A percentile compares a stretch with the other conserved stretches of the same genome.
Conservation (phyloP, 92 coral and sea anemone genomes). For the Muricea muricata region DNA sequence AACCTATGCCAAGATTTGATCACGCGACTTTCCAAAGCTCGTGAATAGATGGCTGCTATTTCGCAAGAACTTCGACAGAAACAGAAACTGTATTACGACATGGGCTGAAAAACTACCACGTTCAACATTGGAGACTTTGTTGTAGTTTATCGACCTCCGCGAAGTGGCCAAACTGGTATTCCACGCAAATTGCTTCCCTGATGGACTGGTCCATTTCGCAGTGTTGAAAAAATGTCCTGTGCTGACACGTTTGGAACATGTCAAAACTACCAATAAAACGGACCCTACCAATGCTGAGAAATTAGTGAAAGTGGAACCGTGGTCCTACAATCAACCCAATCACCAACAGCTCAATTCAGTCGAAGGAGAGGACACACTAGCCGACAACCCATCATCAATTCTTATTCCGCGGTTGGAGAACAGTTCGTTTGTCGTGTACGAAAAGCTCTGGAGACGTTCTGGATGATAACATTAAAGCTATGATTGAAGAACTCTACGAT, state of each 20-base stretch:
- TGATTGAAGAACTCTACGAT: conserved; percentile 12
- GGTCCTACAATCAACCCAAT: background rate
- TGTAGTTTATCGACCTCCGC: too few relatives aligned
- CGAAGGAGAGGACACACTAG: background rate
- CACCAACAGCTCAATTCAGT: background rate
- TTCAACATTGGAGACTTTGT: too few relatives aligned
- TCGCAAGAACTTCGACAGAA: background rate
- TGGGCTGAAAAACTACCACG: too few relatives aligned
- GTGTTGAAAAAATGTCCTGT: background rate
- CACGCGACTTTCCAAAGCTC: background rate
- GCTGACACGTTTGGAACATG: background rate
- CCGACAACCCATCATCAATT: background rate
- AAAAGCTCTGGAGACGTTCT: background rate
- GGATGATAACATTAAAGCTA: background rate
- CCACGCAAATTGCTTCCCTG: background rate
- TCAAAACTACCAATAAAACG: background rate
- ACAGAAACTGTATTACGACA: too few relatives aligned
- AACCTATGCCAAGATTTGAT: background rate
- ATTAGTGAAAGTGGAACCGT: background rate
- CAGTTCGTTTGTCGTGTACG: background rate
- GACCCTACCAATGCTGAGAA: background rate
- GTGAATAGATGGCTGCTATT: background rate
- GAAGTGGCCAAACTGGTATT: background rate
- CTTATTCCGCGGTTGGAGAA: background rate
- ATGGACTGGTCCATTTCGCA: background rate